Evolutionary conservation across 2,888 invertebrate genomes (phyloP).

Genomic region (Rhagonycha lutea): DNA sequence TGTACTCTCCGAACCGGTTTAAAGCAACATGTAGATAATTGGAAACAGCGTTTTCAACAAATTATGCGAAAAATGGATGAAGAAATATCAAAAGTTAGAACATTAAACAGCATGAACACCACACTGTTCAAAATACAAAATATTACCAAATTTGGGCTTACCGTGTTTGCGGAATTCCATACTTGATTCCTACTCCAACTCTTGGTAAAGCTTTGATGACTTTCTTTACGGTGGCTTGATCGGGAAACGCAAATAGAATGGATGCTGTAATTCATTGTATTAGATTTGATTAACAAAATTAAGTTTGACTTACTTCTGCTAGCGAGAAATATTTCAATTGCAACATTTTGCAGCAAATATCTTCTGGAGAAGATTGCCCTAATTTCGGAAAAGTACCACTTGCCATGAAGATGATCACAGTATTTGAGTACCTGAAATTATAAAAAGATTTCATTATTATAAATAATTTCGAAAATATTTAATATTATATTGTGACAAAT

Average conservation of each 20-base stretch:
- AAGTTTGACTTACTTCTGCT: conserved; percentile 83
- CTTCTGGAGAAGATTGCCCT: conserved; percentile 97
- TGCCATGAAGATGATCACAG: conserved; percentile 97
- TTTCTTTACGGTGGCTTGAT: conserved; percentile 96
- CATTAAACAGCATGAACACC: neutral
- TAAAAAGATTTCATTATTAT: conserved; percentile 23
- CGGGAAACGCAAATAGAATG: conserved; percentile 97
- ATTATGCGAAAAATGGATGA: neutral
- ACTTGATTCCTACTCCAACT: conserved; percentile 99
- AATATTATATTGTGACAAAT: neutral
- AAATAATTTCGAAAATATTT: neutral
- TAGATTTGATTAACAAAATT: neutral
- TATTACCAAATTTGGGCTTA: conserved; percentile 51
- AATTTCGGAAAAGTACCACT: conserved; percentile 99
- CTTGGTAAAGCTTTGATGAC: conserved; percentile 96
- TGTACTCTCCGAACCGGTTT: neutral
- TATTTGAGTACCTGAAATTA: conserved; percentile 87
- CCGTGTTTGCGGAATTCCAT: conserved; percentile 98
- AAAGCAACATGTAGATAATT: neutral
- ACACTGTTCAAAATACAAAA: neutral
- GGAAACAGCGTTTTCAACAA: neutral
- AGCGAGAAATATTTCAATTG: conserved; percentile 98
- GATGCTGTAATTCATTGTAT: conserved; percentile 76
- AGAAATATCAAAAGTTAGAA: neutral
- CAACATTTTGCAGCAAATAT: conserved; percentile 94